A percentile compares a stretch with the other conserved stretches of the same genome.
These are phyloP conservation scores for Meganola albula DNA, from an alignment of 2,888 invertebrate species.

Conservation along the genomic window DNA sequence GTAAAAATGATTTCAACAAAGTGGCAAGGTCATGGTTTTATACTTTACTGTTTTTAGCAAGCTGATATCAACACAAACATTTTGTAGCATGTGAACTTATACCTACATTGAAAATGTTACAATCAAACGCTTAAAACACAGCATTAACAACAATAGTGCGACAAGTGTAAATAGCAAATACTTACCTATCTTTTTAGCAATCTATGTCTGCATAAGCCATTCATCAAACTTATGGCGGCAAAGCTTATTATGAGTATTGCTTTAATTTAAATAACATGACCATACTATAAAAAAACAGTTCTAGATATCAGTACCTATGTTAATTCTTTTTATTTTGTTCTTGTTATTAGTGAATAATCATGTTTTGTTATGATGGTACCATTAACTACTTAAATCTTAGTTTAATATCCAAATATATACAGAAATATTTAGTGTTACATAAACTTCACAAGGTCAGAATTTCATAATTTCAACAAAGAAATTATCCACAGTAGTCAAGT, in stretches of 20 bases:
- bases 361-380: slow-evolving; percentile 30
- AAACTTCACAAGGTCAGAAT: slow-evolving; percentile 27
- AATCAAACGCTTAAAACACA: slow-evolving; percentile 12
- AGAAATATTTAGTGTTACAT: slow-evolving; percentile 48
- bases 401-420: slow-evolving; percentile 66
- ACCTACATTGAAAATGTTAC: slow-evolving; percentile 14
- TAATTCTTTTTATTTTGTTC: slow-evolving; percentile 6
- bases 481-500: slow-evolving; percentile 24
- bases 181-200: slow-evolving; percentile 16
- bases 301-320: slow-evolving; percentile 2
- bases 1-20: slow-evolving; percentile 18
- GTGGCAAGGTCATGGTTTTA: slow-evolving; percentile 27
- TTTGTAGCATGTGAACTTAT: slow-evolving; percentile 8
- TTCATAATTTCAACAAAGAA: slow-evolving; percentile 16
- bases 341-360: slow-evolving; percentile 35
- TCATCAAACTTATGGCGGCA: slow-evolving; percentile 30
- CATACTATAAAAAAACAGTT: slow-evolving; percentile 5
- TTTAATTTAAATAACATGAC: slow-evolving; percentile 24
- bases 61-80: slow-evolving; percentile 14
- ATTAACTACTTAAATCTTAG: slow-evolving; percentile 70
- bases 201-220: slow-evolving; percentile 25
- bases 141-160: slow-evolving; percentile 11
- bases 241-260: slow-evolving; percentile 15
- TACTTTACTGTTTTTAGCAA: no score
- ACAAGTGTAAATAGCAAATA: slow-evolving; percentile 12